Evolutionary conservation across 2,888 invertebrate species (phyloP).

Genomic region (Tuberolachnus salignus): DNA sequence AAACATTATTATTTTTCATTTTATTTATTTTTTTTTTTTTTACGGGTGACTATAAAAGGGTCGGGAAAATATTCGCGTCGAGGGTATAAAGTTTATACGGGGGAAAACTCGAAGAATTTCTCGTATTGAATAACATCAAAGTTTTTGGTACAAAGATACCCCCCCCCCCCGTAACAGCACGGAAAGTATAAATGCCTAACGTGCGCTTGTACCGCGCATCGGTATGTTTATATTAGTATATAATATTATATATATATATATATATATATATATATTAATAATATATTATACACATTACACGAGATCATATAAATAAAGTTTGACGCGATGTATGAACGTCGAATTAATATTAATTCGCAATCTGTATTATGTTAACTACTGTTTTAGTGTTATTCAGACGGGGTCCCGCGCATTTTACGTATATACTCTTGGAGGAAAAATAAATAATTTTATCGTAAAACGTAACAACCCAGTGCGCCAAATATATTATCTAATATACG

Average conservation of each 20-base stretch:
- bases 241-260: background rate
- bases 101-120: constrained; percentile 2
- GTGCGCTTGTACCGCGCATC: no score
- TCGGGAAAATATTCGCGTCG: background rate
- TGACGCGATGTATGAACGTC: background rate
- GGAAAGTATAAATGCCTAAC: no score
- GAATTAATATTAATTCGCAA: background rate
- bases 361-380: background rate
- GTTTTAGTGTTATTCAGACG: no score
- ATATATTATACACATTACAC: no score
- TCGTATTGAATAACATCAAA: background rate
- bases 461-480: no score
- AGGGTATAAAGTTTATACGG: background rate
- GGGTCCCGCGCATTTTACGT: background rate
- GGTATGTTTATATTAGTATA: background rate
- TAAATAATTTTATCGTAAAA: background rate
- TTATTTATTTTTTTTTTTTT: background rate
- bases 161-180: no score
- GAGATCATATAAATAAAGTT: background rate
- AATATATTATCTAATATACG: no score
- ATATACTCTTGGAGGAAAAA: no score
- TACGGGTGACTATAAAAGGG: background rate
- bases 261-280: background rate
- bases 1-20: no score
- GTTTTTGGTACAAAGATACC: background rate